These are phyloP conservation scores for Abrostola tripartita DNA, from an alignment of 2,888 invertebrate species.

Conservation along the genomic window DNA sequence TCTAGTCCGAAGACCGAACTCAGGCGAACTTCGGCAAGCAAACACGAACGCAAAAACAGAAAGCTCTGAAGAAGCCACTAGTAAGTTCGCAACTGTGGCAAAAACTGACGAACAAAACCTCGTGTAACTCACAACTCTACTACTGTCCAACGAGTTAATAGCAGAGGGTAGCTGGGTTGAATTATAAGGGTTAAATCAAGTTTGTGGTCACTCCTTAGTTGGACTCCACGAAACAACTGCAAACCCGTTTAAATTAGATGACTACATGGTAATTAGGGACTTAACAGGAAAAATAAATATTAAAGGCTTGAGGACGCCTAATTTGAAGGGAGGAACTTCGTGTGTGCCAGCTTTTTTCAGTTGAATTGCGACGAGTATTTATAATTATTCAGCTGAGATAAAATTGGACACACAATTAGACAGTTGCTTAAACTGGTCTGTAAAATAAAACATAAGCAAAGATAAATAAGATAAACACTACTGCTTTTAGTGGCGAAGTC, in stretches of 20 bases:
- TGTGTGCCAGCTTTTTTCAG: no score
- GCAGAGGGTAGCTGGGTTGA: constrained; percentile 34
- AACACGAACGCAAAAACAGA: constrained; percentile 45
- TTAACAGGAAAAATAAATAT: constrained; percentile 48
- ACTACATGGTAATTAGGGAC: constrained; percentile 45
- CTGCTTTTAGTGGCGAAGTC: no score
- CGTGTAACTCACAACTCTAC: constrained; percentile 25
- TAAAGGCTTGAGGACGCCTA: not conserved
- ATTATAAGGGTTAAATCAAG: constrained; percentile 52
- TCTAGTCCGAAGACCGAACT: constrained; percentile 21
- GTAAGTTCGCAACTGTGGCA: constrained; percentile 46
- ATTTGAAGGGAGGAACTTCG: not conserved
- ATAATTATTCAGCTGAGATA: no score
- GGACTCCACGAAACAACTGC: constrained; percentile 33
- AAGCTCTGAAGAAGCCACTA: constrained; percentile 52
- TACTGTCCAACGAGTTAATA: constrained; percentile 35
- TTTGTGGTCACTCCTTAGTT: constrained; percentile 47
- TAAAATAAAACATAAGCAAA: no score
- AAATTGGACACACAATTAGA: no score
- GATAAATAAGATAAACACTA: no score
- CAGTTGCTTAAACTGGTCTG: no score
- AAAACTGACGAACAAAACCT: constrained; percentile 47
- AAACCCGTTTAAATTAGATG: constrained; percentile 46
- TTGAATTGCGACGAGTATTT: no score
- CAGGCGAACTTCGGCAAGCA: constrained; percentile 29